A percentile compares a stretch with the other conserved stretches of the same genome.
phyloP scores from a whole-genome alignment of 2,888 invertebrate species.

The Exephanes ischioxanthus region DNA sequence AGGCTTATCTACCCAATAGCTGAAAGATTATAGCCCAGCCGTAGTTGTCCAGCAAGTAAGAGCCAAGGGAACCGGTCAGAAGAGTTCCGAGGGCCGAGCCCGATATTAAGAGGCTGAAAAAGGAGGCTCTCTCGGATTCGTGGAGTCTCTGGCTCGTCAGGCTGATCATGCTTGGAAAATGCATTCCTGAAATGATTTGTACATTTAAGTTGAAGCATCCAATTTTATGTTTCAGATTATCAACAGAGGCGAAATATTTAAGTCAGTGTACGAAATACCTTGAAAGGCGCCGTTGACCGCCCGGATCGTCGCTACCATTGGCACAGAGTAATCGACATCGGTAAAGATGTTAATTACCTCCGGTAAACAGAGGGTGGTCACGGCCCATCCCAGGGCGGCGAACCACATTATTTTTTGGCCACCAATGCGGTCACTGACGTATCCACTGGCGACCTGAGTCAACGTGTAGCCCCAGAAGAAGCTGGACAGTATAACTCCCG shows the following conservation, averaged over 20 bases:
- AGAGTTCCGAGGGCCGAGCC: conserved; percentile 89
- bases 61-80: conserved; percentile 89
- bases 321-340: conserved; percentile 85
- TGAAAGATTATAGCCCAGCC: conserved; percentile 90
- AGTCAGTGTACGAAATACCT: conserved; percentile 79
- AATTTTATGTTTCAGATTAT: conserved; percentile 10
- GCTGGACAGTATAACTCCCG: conserved; percentile 89
- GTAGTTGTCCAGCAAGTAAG: conserved; percentile 88
- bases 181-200: conserved; percentile 81
- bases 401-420: conserved; percentile 88
- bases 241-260: neutral
- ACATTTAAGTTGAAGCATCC: conserved; percentile 36
- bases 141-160: conserved; percentile 89
- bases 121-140: conserved; percentile 88
- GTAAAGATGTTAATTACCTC: conserved; percentile 85
- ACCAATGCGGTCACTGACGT: conserved; percentile 87
- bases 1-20: conserved; percentile 85
- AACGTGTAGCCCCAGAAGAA: conserved; percentile 92
- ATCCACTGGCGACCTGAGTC: conserved; percentile 88
- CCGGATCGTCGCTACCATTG: conserved; percentile 87
- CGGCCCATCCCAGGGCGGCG: conserved; percentile 88
- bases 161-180: conserved; percentile 90
- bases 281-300: conserved; percentile 89
- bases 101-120: conserved; percentile 89
- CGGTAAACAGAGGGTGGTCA: conserved; percentile 87